Evolutionary conservation across 2,797 vertebrate species (phyloP).

Genomic region (Hozukius guyotensis): DNA sequence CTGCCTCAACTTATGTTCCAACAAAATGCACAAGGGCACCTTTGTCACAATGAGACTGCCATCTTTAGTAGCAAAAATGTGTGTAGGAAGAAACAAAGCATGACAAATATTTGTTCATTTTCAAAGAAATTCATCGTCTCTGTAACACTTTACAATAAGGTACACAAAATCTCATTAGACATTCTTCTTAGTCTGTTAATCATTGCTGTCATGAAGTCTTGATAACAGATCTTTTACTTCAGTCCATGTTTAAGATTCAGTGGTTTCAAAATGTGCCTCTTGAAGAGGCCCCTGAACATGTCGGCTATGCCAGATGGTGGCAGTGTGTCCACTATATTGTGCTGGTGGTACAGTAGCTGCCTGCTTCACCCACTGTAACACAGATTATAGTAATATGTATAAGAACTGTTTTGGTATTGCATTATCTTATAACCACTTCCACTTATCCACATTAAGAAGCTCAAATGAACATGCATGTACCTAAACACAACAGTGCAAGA

Average conservation of each 20-base stretch:
- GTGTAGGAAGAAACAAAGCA: not conserved
- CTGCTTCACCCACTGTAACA: not conserved
- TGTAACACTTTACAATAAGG: too few species aligned
- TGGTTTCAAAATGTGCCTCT: not conserved
- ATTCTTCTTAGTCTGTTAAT: not conserved
- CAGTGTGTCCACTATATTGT: slow-evolving; percentile 62
- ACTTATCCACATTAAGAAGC: not conserved
- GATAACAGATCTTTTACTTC: not conserved
- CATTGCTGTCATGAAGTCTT: not conserved
- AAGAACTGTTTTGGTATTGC: not conserved
- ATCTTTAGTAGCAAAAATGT: not conserved
- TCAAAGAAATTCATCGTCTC: not conserved
- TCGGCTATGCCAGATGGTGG: slow-evolving; percentile 65
- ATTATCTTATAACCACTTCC: not conserved
- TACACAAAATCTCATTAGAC: not conserved
- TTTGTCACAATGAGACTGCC: not conserved
- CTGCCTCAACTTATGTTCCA: not conserved
- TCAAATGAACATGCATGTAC: not conserved
- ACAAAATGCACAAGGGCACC: not conserved
- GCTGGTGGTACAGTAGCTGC: not conserved
- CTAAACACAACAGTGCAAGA: not conserved
- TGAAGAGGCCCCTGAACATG: slow-evolving; percentile 8
- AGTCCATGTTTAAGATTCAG: not conserved
- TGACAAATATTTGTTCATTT: not conserved
- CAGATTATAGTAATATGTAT: not conserved